Base-by-base conservation (phyloP, 2,888 invertebrate genomes). In the Diaperis boleti region DNA sequence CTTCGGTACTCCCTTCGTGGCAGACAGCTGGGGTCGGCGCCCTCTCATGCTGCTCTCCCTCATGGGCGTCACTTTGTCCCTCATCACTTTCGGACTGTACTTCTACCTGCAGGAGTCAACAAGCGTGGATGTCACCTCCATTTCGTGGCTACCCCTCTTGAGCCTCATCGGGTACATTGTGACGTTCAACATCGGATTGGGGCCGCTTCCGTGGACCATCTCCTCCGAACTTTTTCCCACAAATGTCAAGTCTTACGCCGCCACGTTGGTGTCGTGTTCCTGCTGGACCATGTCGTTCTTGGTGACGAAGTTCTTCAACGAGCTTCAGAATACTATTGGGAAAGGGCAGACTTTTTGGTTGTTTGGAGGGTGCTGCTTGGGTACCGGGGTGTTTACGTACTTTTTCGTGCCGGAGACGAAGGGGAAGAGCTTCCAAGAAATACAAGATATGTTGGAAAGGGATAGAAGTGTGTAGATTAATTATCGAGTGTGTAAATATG, bases 161-260 rank as follows among this genome's bases (percentile, higher is more conserved):
- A 87, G 91, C 0, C 79, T 92, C 35, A 85, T 92, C 1, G 70
- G 89, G 10, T 93, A 89, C 82, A 90, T 92, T 65, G 81, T 88
- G 49, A 86, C 89, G 0, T 92, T 92, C 81, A 89, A 91, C 78
- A 83, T 89, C 72, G 92, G 88, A 0, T 86, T 89, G 49, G 92
- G 94, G 5, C 89, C 92, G 0, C 78, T 93, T 18, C 90, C 92
- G 0, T 93, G 92, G 92, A 89, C 92, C 0, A 87, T 93, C 20
- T 87, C 92, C 84, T 89, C 91, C 0, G 94, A 94, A 78, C 6
- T 26, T 6, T 26, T 26, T 26, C 26, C 26, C 1, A 26, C 26
- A n/a, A 26, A 26, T 5, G 26, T 85, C 94, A 80, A 92, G 78
- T 87, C 90, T 0, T 82, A 86, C n/a, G 91, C 91, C 0, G 88